Conservation (phyloP, 2,113 vertebrate species). For the Diphyllodes magnificus region DNA sequence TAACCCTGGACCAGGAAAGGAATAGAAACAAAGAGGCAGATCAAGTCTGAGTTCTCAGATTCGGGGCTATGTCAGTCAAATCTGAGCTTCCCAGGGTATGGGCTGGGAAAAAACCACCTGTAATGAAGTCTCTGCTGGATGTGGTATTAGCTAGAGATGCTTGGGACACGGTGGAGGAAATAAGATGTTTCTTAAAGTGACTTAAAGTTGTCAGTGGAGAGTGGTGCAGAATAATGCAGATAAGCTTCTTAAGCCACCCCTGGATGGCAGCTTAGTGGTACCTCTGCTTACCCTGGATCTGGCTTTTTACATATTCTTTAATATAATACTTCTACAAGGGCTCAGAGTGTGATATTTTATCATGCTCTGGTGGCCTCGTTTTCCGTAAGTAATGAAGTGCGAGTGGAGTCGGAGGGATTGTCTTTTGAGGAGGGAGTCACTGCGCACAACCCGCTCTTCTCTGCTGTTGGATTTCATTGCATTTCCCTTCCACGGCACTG, state of each 20-base stretch:
- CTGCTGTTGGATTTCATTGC: neutral
- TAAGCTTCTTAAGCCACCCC: conserved; percentile 32
- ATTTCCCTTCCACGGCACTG: neutral
- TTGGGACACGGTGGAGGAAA: neutral
- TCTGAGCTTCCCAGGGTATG: rapidly evolving
- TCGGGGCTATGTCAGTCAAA: neutral
- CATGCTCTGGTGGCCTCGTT: neutral
- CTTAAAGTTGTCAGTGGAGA: neutral
- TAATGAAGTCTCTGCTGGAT: neutral
- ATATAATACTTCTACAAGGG: neutral
- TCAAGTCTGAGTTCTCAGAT: neutral
- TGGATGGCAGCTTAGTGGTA: conserved; percentile 28
- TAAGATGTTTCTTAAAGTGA: conserved; percentile 2
- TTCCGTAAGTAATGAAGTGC: neutral
- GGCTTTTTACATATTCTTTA: conserved; percentile 1
- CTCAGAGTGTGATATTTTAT: neutral
- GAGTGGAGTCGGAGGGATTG: neutral
- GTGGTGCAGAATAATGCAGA: conserved; percentile 8
- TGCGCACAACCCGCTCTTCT: neutral
- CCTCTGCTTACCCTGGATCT: neutral
- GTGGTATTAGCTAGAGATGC: neutral
- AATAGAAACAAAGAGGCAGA: neutral
- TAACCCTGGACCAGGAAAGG: neutral
- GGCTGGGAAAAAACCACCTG: neutral
- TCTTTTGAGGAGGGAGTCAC: neutral